Conservation (phyloP, 2,113 vertebrate species). For the Mellivora capensis region DNA sequence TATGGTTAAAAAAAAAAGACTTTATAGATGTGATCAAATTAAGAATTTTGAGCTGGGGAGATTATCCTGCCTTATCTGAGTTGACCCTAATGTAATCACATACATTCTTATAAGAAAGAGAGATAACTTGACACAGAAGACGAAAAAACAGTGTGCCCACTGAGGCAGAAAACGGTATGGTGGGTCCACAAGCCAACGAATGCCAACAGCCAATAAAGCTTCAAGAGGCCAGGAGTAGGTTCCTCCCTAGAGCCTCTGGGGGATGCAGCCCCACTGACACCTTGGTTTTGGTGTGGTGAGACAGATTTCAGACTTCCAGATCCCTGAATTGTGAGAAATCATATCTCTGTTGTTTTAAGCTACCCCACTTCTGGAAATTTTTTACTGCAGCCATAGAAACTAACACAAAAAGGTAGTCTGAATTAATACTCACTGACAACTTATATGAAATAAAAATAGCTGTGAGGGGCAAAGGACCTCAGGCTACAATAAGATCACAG, state of each 20-base stretch:
- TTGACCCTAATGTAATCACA: neutral
- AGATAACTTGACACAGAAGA: neutral
- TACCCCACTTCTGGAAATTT: neutral
- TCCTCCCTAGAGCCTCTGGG: neutral
- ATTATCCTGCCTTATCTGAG: neutral
- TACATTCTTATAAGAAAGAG: neutral
- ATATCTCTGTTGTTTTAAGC: neutral
- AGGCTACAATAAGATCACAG: neutral
- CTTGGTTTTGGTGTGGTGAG: neutral
- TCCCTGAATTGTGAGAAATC: neutral
- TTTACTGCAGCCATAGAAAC: neutral
- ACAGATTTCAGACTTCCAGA: neutral
- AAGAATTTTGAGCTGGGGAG: neutral
- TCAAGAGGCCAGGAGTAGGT: neutral
- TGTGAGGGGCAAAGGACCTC: neutral
- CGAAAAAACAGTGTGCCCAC: neutral
- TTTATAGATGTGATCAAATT: neutral
- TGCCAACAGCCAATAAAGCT: neutral
- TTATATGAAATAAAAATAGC: neutral
- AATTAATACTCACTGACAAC: neutral
- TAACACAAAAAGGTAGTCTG: neutral
- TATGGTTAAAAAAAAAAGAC: neutral
- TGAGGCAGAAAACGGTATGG: neutral
- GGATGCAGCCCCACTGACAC: accelerated
- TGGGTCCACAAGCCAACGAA: neutral